phyloP scores from a whole-genome alignment of 1,140 invertebrate genomes.

The Semibalanus balanoides region DNA sequence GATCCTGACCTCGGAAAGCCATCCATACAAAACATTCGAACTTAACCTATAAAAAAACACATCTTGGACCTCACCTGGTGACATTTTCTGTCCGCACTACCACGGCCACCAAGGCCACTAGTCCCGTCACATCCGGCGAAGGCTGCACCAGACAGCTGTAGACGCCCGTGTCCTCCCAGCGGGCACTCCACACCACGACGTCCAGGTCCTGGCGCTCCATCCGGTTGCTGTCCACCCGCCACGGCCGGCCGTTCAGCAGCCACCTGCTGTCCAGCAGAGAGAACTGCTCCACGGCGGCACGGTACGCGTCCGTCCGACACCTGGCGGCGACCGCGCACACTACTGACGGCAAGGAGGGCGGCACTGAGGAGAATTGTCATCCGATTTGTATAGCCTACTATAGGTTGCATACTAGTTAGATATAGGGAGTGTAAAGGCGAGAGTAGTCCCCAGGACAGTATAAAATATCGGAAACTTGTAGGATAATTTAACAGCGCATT shows the following conservation, averaged over 20 bases:
- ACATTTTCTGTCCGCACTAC: neutral
- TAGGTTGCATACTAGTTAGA: too few relatives aligned
- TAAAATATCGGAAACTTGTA: too few relatives aligned
- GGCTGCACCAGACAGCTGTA: neutral
- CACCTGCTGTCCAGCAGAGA: neutral
- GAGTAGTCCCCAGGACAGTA: too few relatives aligned
- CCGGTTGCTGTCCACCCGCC: neutral
- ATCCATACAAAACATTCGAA: too few relatives aligned
- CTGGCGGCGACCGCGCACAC: neutral
- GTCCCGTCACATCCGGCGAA: neutral
- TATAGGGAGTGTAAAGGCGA: too few relatives aligned
- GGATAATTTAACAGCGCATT: too few relatives aligned
- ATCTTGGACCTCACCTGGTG: neutral
- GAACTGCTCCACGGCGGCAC: neutral
- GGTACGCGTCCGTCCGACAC: conserved; percentile 2
- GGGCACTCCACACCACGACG: neutral
- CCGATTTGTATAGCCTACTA: too few relatives aligned
- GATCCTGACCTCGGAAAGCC: too few relatives aligned
- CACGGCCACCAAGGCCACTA: neutral
- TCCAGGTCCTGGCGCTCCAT: neutral
- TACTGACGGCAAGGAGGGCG: neutral
- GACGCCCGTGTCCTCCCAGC: neutral
- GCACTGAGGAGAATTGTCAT: too few relatives aligned
- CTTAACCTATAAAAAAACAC: too few relatives aligned
- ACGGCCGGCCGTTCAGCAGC: neutral